Conservation (phyloP, 2,888 invertebrate species). For the Sipha maydis region DNA sequence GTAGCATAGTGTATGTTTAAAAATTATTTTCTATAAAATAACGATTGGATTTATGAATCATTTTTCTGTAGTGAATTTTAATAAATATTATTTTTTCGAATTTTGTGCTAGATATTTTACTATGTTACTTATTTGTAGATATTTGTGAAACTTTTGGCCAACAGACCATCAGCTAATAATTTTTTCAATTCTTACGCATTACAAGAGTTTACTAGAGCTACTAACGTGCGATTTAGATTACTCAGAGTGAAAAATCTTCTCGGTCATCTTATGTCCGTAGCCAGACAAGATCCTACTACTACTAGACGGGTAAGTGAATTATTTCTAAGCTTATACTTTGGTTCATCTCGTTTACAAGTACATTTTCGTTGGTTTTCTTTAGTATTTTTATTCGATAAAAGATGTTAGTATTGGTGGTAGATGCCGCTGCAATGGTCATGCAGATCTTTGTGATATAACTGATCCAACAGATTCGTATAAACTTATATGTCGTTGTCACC, state of each 20-base stretch:
- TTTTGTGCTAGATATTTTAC: no score
- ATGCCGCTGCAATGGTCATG: slow-evolving; percentile 99
- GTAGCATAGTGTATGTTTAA: background rate
- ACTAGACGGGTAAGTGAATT: slow-evolving; percentile 84
- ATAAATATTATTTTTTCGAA: no score
- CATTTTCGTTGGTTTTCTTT: slow-evolving; percentile 34
- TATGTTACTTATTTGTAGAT: slow-evolving; percentile 73
- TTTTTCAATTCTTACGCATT: slow-evolving; percentile 93
- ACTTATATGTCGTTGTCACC: slow-evolving; percentile 92
- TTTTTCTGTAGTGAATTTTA: background rate
- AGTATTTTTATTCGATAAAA: slow-evolving; percentile 99
- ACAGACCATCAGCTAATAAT: slow-evolving; percentile 90
- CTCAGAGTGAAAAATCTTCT: slow-evolving; percentile 93
- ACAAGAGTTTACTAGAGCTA: slow-evolving; percentile 97
- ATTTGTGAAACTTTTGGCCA: slow-evolving; percentile 89
- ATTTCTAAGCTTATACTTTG: background rate
- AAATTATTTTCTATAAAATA: background rate
- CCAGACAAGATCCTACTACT: slow-evolving; percentile 94
- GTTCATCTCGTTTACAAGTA: background rate
- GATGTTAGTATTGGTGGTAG: slow-evolving; percentile 98
- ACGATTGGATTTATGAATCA: background rate
- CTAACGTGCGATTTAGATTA: slow-evolving; percentile 91
- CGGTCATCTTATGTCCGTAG: slow-evolving; percentile 97
- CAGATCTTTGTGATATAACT: slow-evolving; percentile 86
- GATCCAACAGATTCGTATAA: slow-evolving; percentile 83